Evolutionary conservation across 2,797 vertebrate species (phyloP).

Genomic region (Pempheris klunzingeri): DNA sequence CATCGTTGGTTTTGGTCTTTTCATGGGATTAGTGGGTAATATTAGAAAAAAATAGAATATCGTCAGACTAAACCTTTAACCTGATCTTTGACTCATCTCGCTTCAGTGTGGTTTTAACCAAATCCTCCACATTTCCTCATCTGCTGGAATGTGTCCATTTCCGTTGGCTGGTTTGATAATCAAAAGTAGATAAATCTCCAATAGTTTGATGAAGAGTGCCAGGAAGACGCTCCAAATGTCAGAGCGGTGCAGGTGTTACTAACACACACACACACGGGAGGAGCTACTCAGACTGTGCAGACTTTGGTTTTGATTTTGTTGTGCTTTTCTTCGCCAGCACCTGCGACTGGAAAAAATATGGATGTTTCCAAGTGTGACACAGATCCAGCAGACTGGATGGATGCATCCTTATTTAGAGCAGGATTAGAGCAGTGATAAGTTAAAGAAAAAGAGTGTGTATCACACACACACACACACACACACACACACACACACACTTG

Average conservation of each 20-base stretch:
- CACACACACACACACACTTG: too few relatives aligned
- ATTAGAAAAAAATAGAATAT: background rate
- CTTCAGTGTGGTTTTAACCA: background rate
- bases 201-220: slow-evolving; percentile 20
- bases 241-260: slow-evolving; percentile 18
- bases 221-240: slow-evolving; percentile 6
- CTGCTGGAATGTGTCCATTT: background rate
- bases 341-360: background rate
- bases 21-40: background rate
- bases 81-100: background rate
- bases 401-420: background rate
- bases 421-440: background rate
- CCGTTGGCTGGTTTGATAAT: slow-evolving; percentile 11
- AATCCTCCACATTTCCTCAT: background rate
- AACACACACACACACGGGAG: slow-evolving; percentile 5
- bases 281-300: background rate
- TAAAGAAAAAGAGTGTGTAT: background rate
- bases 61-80: background rate
- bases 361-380: background rate
- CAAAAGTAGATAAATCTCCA: slow-evolving; percentile 10
- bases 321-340: background rate
- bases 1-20: background rate
- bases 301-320: slow-evolving; percentile 21
- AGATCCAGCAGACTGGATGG: background rate
- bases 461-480: too few relatives aligned